Conservation (phyloP, 2,113 vertebrate genomes). For the Aix galericulata region DNA sequence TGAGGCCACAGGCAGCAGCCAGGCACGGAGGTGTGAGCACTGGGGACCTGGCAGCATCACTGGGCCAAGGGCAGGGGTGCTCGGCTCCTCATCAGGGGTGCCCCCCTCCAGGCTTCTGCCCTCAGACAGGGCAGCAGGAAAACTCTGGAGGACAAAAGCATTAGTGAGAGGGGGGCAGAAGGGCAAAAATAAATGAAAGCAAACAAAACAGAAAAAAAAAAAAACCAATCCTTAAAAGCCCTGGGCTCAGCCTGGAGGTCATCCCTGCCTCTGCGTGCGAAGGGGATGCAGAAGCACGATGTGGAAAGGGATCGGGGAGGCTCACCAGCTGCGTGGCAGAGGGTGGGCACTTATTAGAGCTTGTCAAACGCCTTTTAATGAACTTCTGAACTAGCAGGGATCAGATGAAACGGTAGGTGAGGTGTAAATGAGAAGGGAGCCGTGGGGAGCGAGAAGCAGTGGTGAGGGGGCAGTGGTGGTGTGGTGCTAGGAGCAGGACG, state of each 20-base stretch:
- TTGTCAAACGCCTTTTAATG: constrained; percentile 14
- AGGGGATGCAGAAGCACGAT: fast-evolving
- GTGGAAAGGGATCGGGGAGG: not conserved
- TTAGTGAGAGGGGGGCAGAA: not conserved
- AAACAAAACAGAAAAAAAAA: not conserved
- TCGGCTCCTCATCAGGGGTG: not conserved
- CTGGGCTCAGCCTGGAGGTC: not conserved
- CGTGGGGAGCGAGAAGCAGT: not conserved
- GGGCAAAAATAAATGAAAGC: constrained; percentile 10
- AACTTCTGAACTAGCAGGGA: fast-evolving
- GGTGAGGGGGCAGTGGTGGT: fast-evolving
- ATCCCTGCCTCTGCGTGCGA: not conserved
- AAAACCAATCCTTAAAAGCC: not conserved
- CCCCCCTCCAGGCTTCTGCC: fast-evolving
- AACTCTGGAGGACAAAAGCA: not conserved
- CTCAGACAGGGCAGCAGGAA: not conserved
- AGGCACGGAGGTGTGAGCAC: fast-evolving
- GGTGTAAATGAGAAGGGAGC: constrained; percentile 7
- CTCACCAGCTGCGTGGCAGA: fast-evolving
- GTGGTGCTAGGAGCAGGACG: not conserved
- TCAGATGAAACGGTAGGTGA: not conserved
- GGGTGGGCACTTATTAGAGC: not conserved
- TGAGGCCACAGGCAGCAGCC: not conserved
- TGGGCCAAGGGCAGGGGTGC: fast-evolving
- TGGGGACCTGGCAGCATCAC: fast-evolving